Percentiles rank a stretch among this genome's conserved stretches.
Conservation (phyloP, 1,140 invertebrate species). For the Drosophila nasuta region DNA sequence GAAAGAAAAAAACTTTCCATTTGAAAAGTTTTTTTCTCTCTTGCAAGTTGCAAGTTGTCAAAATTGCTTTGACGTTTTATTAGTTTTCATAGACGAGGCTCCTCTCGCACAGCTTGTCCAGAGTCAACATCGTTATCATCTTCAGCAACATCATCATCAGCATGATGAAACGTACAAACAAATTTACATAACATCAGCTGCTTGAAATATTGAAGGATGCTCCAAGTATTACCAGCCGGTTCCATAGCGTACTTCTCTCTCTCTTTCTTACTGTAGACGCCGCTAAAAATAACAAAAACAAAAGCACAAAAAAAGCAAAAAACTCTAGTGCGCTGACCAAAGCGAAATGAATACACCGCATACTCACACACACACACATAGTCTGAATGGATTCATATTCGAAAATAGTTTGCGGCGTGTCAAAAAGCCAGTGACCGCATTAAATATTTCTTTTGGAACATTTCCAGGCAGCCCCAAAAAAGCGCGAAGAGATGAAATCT, state of each 20-base stretch:
- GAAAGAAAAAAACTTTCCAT: constrained; percentile 34
- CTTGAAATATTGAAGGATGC: constrained; percentile 73
- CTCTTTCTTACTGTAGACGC: constrained; percentile 22
- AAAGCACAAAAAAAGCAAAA: constrained; percentile 2
- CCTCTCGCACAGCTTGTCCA: not conserved
- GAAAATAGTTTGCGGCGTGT: constrained; percentile 74
- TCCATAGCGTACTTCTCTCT: constrained; percentile 54
- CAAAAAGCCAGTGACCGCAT: constrained; percentile 79
- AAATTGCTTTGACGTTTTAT: constrained; percentile 82
- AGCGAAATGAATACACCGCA: constrained; percentile 56
- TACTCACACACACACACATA: not conserved
- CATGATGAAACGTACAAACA: constrained; percentile 30
- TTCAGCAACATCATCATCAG: constrained; percentile 9
- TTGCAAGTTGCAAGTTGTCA: constrained; percentile 68
- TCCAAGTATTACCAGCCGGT: constrained; percentile 36
- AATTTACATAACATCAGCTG: constrained; percentile 73
- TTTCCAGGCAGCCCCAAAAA: constrained; percentile 53
- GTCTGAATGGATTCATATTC: constrained; percentile 61
- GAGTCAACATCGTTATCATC: constrained; percentile 37
- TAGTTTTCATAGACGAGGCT: constrained; percentile 59
- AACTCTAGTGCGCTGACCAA: constrained; percentile 58
- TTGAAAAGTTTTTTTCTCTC: constrained; percentile 36
- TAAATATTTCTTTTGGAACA: constrained; percentile 74
- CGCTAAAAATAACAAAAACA: constrained; percentile 78
- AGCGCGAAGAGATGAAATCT: constrained; percentile 33